Base-by-base conservation (phyloP, 2,888 invertebrate genomes). In the Sphaerophoria rueppellii region DNA sequence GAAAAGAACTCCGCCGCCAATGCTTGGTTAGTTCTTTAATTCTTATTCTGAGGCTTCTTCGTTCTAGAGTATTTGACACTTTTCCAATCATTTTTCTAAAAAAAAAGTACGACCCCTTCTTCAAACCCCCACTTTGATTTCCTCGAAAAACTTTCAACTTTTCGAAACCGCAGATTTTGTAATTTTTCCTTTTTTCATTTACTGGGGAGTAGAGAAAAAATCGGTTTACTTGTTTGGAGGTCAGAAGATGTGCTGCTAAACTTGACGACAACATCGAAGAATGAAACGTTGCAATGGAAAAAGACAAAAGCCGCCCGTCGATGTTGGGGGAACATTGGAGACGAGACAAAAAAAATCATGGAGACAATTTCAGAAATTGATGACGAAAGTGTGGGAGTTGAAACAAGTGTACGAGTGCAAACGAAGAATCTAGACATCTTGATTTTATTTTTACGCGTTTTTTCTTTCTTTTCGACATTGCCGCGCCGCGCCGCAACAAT, bases 31-130 rank as follows among this genome's bases (percentile, higher is more conserved):
- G 48, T 75, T 72, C 79, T 72, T 76, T 83, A 83, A 83, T 83
- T 83, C 80, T 79, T 69, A 72, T 76, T 69, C 70, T 52, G 46
- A 58, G 63, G 50, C 71, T 75, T 75, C 72, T 46, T 72, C 69
- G 43, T 63, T 69, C 67, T 70, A 69, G 24, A 24, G 43, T 52
- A 77, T 81, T 85, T 70, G 85, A 81, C 85, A 85, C 81, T 85
- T 85, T 85, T 85, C 85, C 85, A 85, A 85, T 85, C 85, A 85
- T 85, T 85, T 82, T 75, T 67, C 75, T 43, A 70, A 63, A 14
- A 60, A 24, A 43, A 43, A 60, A 43, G 24, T 11, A 14, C 6
- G 16, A 16, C 14, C 4, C 0, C 34, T 34, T 0, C 32, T 32
- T 6, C 32, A 9, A 9, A 7, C 6, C 14, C 14, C 6, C 9